phyloP scores from a whole-genome alignment of 2,888 invertebrate species.

The Trichacis sp. region DNA sequence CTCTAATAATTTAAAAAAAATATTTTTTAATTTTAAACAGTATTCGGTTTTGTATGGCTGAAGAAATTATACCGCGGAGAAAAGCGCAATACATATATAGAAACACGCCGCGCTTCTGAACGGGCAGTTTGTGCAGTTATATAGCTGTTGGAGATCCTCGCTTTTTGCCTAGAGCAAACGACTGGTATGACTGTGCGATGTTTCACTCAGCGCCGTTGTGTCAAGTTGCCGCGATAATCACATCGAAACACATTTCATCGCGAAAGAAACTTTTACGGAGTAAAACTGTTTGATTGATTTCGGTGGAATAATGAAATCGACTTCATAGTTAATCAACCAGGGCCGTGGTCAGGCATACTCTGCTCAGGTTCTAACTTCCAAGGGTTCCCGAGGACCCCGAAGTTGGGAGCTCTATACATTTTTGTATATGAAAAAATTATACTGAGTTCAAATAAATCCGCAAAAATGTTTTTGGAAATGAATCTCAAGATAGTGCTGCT shows the following conservation, averaged over 20 bases:
- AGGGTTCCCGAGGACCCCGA: not conserved
- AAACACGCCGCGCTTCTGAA: constrained; percentile 1
- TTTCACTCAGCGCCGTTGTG: constrained; percentile 51
- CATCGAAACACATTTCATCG: constrained; percentile 10
- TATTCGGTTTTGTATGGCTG: too few species aligned
- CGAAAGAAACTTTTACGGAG: not conserved
- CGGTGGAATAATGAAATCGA: not conserved
- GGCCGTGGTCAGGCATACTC: not conserved
- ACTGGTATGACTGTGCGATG: constrained; percentile 54
- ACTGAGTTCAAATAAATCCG: too few species aligned
- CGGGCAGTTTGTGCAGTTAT: constrained; percentile 18
- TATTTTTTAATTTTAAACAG: too few species aligned
- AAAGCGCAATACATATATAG: not conserved
- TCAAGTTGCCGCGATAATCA: constrained; percentile 28
- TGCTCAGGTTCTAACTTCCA: not conserved
- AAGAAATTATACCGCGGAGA: too few species aligned
- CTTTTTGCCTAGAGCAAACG: constrained; percentile 50
- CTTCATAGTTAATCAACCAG: too few species aligned
- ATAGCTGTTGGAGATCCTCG: constrained; percentile 52
- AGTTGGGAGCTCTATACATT: too few species aligned
- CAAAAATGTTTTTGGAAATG: too few species aligned
- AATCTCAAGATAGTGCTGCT: too few species aligned
- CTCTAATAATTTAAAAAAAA: too few species aligned
- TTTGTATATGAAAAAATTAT: too few species aligned
- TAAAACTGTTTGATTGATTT: not conserved